A percentile compares a stretch with the other conserved stretches of the same genome.
These are phyloP conservation scores for Coreius guichenoti DNA, from an alignment of 2,797 vertebrate genomes.

Conservation along the genomic window DNA sequence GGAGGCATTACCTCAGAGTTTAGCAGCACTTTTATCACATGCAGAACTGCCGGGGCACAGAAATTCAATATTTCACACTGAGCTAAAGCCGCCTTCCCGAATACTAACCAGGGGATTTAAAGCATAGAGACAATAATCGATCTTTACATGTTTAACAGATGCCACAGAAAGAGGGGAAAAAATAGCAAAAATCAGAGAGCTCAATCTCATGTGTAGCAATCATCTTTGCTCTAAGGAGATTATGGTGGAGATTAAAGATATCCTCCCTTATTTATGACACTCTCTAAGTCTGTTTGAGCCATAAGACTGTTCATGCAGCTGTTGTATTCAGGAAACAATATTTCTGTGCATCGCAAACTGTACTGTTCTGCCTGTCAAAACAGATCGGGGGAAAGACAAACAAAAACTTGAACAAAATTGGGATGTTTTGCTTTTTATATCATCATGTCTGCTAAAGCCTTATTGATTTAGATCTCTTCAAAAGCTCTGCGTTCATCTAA, in stretches of 20 bases:
- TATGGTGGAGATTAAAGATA: constrained; percentile 51
- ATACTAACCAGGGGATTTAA: constrained; percentile 71
- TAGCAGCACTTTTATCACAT: constrained; percentile 69
- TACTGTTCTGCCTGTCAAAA: constrained; percentile 25
- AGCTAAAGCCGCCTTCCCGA: constrained; percentile 61
- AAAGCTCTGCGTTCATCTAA: constrained; percentile 30
- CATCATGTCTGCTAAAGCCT: constrained; percentile 24
- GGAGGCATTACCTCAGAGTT: constrained; percentile 68
- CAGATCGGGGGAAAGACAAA: constrained; percentile 5
- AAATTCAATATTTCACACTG: constrained; percentile 62
- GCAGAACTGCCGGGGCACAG: constrained; percentile 65
- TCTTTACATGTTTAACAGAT: constrained; percentile 46
- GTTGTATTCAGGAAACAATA: constrained; percentile 30
- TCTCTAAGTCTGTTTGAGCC: constrained; percentile 39
- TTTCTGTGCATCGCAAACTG: not conserved
- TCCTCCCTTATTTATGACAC: constrained; percentile 42
- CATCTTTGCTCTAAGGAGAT: constrained; percentile 41
- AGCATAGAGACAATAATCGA: constrained; percentile 63
- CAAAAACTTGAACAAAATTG: constrained; percentile 32
- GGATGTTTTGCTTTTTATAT: constrained; percentile 25
- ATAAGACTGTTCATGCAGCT: constrained; percentile 27
- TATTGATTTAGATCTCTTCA: constrained; percentile 38
- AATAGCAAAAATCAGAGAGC: constrained; percentile 41
- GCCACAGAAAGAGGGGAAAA: constrained; percentile 41
- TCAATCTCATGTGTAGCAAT: constrained; percentile 42